Evolutionary conservation across 2,113 vertebrate species (phyloP).

Genomic region (Plectropomus leopardus): DNA sequence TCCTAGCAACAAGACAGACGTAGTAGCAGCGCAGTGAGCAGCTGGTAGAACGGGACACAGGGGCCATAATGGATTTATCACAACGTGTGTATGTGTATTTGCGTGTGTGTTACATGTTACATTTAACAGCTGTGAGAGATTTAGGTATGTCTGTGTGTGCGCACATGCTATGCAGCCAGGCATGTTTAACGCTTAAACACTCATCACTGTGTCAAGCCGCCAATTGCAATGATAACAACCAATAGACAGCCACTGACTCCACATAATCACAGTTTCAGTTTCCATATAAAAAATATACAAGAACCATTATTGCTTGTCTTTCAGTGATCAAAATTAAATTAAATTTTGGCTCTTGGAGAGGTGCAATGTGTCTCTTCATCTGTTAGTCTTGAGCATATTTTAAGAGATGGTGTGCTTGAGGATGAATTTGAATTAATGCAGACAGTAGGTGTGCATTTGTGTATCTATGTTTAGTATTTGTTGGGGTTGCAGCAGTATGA

Average conservation of each 20-base stretch:
- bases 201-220: constrained; percentile 43
- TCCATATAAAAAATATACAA: not conserved
- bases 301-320: not conserved
- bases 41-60: constrained; percentile 78
- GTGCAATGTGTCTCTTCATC: not conserved
- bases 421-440: not conserved
- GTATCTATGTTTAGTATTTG: too few relatives aligned
- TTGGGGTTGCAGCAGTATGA: too few relatives aligned
- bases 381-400: not conserved
- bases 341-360: not conserved
- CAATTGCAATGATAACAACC: constrained; percentile 32
- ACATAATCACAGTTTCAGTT: constrained; percentile 10
- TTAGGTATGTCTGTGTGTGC: constrained; percentile 46
- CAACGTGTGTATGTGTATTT: constrained; percentile 30
- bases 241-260: constrained; percentile 16
- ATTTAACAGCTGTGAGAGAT: constrained; percentile 69
- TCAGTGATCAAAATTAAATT: not conserved
- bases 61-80: constrained; percentile 76
- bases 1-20: constrained; percentile 81
- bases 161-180: constrained; percentile 44
- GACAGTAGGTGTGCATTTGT: not conserved
- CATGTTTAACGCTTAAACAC: constrained; percentile 53
- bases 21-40: constrained; percentile 73
- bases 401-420: not conserved
- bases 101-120: constrained; percentile 40